Evolutionary conservation across 2,888 invertebrate genomes (phyloP), one percentile per base, ranked within the genome.

Genomic region (Himalopsyche tibetana): DNA sequence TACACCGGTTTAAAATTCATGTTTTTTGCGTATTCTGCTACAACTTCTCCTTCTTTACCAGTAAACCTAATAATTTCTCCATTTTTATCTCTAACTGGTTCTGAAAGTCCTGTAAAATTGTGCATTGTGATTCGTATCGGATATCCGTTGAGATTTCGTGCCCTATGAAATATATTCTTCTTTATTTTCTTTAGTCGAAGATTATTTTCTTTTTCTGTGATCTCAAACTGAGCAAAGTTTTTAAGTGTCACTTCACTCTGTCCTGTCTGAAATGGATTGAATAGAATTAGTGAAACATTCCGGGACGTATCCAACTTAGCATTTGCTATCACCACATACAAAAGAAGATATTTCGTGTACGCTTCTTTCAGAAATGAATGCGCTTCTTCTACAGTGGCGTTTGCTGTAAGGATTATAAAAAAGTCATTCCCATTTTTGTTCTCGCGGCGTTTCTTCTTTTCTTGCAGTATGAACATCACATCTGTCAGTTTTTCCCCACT

Each of bases 1-100:
- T 88, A 88, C n/a, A 88, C 56, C 36, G 88, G 88, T 19, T 74
- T 87, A 55, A 86, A 88, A 28, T 88, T 88, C 55, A 88, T 55
- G 9, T 83, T 55, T 38, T 79, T 86, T 5, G 86, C 81, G 45
- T 86, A 88, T 80, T 87, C 83, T 11, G 63, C 79, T 11, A 87
- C 82, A 9, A 87, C 82, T 38, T 83, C 81, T 19, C 87, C 88
- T 82, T 87, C 87, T 17, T 69, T 85, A 28, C 86, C 87, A 55
- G 38, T n/a, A 74, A 87, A 88, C 15, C 74, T 55, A 51, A 63
- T 82, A 11, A 88, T 17, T 28, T 69, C 85, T 15, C 83, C 84
- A 1, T 83, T 28, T 15, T 82, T 36, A 55, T 88, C 84, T 45
- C 36, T 42, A 36, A 85, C 80, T 5, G 87, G 82, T 28, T 81